Percentiles rank a stretch among this genome's conserved stretches.
Evolutionary conservation across 92 coral and sea anemone genomes (phyloP).

Genomic region (Epizoanthus stellaris): DNA sequence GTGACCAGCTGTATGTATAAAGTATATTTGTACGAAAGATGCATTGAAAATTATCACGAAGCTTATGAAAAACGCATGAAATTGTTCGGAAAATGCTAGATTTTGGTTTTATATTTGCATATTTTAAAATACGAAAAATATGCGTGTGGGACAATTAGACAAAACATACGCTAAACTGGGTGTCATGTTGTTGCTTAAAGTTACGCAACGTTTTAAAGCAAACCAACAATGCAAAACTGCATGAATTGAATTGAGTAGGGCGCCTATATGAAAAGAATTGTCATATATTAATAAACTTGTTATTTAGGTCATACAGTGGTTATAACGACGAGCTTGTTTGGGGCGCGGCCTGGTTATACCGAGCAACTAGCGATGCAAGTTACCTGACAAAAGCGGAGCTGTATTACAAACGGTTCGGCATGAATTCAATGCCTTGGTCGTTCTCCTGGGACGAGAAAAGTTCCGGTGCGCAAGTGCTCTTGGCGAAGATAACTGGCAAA

Average conservation of each 20-base stretch:
- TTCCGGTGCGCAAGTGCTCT: constrained; percentile 66
- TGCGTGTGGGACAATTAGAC: too few species aligned
- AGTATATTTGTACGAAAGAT: too few species aligned
- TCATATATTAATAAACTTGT: background rate
- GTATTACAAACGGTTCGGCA: constrained; percentile 59
- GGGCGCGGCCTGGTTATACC: constrained; percentile 95
- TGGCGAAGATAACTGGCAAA: constrained; percentile 58
- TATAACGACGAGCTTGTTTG: constrained; percentile 88
- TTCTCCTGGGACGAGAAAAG: constrained; percentile 80
- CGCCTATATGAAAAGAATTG: background rate
- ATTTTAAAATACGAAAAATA: too few species aligned
- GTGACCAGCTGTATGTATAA: too few species aligned
- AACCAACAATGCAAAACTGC: background rate
- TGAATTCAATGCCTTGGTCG: constrained; percentile 64
- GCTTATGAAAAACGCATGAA: too few species aligned
- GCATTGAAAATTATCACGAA: too few species aligned
- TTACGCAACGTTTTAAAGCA: too few species aligned
- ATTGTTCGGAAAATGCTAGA: too few species aligned
- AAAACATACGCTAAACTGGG: too few species aligned
- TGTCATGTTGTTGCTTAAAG: too few species aligned
- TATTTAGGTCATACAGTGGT: constrained; percentile 58
- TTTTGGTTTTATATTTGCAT: too few species aligned
- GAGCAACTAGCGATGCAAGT: constrained; percentile 65
- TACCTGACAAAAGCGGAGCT: constrained; percentile 81
- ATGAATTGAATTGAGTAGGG: background rate